Evolutionary conservation across 92 coral and sea anemone genomes (phyloP), one percentile per base, ranked within the genome.

Genomic region (Heliopora coerulea): DNA sequence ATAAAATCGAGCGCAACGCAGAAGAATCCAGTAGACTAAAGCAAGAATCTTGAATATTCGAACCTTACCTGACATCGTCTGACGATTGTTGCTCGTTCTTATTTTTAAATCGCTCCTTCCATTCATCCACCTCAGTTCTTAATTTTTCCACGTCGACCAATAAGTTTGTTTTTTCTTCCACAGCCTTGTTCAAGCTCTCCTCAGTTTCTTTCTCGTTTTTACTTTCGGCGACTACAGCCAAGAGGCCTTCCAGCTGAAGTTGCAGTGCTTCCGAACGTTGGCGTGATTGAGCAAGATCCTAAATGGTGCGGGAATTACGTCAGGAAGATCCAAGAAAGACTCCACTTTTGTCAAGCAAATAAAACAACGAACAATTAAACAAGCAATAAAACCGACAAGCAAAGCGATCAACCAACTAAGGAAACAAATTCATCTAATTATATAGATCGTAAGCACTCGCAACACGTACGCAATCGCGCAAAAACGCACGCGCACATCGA

Each of bases 271-370:
- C 79, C 50, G 85, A 87, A 56, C 91, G 93, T 41, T 87, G 95
- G 41, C 99, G 89, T 33, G 91, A 86, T 31, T 95, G 95, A 13
- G 91, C 89, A 37, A 87, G 86, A 79, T 89, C 96, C 99, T 95
- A 54, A 12, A 23, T 12, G 6, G 37, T 2, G 31, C 18, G 20
- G 58, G 18, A 59, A 17, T 30, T 34, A n/a, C n/a, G n/a, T n/a
- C n/a, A n/a, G n/a, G n/a, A n/a, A n/a, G n/a, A n/a, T n/a, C n/a
- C n/a, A n/a, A n/a, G n/a, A n/a, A n/a, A n/a, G n/a, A n/a, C n/a
- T n/a, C n/a, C n/a, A n/a, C n/a, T n/a, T n/a, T n/a, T n/a, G n/a
- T n/a, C n/a, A n/a, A n/a, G n/a, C n/a, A n/a, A n/a, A n/a, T n/a
- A n/a, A n/a, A n/a, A n/a, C n/a, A n/a, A 46, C 15, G 52, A 8